These are phyloP conservation scores for Nautilus pompilius DNA, from an alignment of 1,140 invertebrate species.

Conservation along the genomic window DNA sequence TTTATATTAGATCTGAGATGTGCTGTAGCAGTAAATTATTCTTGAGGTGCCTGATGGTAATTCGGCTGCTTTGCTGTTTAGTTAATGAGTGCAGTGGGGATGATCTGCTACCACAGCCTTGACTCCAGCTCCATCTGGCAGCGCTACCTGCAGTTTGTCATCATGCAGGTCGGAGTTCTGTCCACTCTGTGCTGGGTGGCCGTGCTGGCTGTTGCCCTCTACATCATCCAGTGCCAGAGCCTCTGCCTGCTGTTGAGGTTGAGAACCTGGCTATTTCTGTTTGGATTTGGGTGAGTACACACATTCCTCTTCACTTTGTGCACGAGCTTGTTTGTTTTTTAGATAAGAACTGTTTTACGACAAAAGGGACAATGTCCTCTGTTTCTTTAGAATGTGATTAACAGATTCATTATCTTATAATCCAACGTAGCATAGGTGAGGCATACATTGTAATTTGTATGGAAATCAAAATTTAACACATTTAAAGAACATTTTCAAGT, in stretches of 20 bases:
- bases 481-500: too few species aligned
- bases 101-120: slow-evolving; percentile 66
- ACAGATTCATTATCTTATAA: too few species aligned
- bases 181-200: slow-evolving; percentile 79
- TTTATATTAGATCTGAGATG: neutral
- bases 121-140: slow-evolving; percentile 56
- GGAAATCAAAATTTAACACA: too few species aligned
- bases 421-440: too few species aligned
- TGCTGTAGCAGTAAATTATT: neutral
- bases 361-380: too few species aligned
- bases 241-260: slow-evolving; percentile 75
- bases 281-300: slow-evolving; percentile 74
- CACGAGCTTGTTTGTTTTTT: too few species aligned
- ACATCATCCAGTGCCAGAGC: slow-evolving; percentile 78
- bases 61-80: slow-evolving; percentile 24
- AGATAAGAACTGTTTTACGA: too few species aligned
- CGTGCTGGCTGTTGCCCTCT: slow-evolving; percentile 73
- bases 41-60: neutral
- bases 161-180: slow-evolving; percentile 73
- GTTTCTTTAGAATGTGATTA: too few species aligned
- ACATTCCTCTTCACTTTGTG: too few species aligned
- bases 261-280: slow-evolving; percentile 67
- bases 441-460: too few species aligned
- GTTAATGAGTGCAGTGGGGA: slow-evolving; percentile 66
- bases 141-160: slow-evolving; percentile 69